phyloP scores from a whole-genome alignment of 2,797 vertebrate species.

The Sebastes hubbsi region DNA sequence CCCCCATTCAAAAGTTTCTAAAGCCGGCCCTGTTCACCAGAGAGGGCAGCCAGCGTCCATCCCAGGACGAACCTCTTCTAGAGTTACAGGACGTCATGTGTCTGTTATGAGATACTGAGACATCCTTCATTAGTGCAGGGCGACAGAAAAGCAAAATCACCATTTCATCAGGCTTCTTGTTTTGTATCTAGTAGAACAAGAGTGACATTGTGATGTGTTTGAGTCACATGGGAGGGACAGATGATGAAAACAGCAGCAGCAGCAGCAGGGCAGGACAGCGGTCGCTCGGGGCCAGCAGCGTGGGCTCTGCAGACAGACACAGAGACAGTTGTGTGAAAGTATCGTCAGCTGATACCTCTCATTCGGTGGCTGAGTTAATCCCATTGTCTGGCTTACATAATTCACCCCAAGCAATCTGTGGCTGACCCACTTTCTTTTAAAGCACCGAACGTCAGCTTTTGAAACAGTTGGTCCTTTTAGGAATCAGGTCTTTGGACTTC shows the following conservation, averaged over 20 bases:
- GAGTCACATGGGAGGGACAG: slow-evolving; percentile 42
- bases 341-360: slow-evolving; percentile 74
- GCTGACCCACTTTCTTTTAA: slow-evolving; percentile 76
- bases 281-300: slow-evolving; percentile 41
- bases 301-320: slow-evolving; percentile 55
- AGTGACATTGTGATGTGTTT: slow-evolving; percentile 16
- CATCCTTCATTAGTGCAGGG: slow-evolving; percentile 10
- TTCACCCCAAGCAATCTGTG: slow-evolving; percentile 77
- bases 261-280: slow-evolving; percentile 19
- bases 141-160: slow-evolving; percentile 15
- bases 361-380: slow-evolving; percentile 75
- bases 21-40: not conserved
- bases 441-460: slow-evolving; percentile 31
- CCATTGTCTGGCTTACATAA: slow-evolving; percentile 77
- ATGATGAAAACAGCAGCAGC: slow-evolving; percentile 33
- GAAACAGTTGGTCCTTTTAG: slow-evolving; percentile 36
- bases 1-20: not conserved
- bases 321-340: slow-evolving; percentile 67
- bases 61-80: slow-evolving; percentile 24
- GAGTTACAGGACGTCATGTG: slow-evolving; percentile 21
- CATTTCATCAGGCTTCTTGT: slow-evolving; percentile 7
- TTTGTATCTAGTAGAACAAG: slow-evolving; percentile 31
- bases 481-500: slow-evolving; percentile 18
- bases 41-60: slow-evolving; percentile 9
- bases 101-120: not conserved